Evolutionary conservation across 2,888 invertebrate species (phyloP).

Genomic region (Hypselothyrea guttata): DNA sequence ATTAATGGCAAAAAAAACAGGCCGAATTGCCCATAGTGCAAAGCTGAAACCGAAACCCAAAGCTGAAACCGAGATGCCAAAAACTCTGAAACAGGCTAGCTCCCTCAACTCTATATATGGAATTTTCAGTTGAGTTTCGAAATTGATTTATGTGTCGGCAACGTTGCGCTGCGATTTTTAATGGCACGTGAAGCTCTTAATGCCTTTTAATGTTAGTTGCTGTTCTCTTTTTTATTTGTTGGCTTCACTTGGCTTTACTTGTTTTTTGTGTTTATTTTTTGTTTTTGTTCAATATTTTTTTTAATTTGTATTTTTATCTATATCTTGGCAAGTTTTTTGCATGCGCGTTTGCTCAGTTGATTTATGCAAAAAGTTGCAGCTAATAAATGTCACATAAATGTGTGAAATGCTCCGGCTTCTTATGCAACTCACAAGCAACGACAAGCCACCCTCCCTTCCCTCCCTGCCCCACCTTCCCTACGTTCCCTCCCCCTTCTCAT

Average conservation of each 20-base stretch:
- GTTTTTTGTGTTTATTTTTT: slow-evolving; percentile 2
- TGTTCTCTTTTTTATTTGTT: slow-evolving; percentile 11
- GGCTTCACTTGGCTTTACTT: too few relatives aligned
- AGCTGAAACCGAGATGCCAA: slow-evolving; percentile 13
- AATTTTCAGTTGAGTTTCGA: slow-evolving; percentile 13
- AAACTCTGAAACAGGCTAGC: neutral
- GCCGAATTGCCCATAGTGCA: too few relatives aligned
- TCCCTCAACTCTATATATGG: neutral
- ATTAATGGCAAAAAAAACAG: too few relatives aligned
- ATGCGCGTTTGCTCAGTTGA: slow-evolving; percentile 43
- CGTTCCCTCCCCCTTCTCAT: neutral
- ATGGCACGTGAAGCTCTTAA: slow-evolving; percentile 44
- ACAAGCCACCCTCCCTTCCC: neutral
- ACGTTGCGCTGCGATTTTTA: slow-evolving; percentile 45
- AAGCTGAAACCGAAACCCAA: neutral
- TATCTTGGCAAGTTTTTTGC: slow-evolving; percentile 30
- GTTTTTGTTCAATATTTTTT: slow-evolving; percentile 3
- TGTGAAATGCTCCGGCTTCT: slow-evolving; percentile 2
- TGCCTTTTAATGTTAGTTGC: slow-evolving; percentile 34
- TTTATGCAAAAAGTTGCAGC: slow-evolving; percentile 73
- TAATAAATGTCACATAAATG: slow-evolving; percentile 69
- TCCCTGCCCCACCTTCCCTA: neutral
- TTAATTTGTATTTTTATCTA: neutral
- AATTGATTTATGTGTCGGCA: slow-evolving; percentile 57
- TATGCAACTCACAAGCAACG: neutral